Percentiles rank a stretch among this genome's conserved stretches.
Evolutionary conservation across 2,888 invertebrate genomes (phyloP).

Genomic region (Diabrotica balteata): DNA sequence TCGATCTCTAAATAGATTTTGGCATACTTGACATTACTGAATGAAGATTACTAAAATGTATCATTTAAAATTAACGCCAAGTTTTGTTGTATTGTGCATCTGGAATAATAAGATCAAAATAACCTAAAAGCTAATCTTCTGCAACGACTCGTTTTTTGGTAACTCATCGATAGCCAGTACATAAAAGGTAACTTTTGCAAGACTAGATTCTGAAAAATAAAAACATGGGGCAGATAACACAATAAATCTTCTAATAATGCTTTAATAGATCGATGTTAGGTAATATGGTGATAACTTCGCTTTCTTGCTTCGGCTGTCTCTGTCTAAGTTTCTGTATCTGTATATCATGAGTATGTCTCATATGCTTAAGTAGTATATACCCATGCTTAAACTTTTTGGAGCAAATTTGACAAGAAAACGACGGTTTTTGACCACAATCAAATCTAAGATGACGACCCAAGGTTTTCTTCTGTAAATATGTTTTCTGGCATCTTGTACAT

Average conservation of each 20-base stretch:
- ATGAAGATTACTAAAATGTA: too few relatives aligned
- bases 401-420: constrained; percentile 55
- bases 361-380: constrained; percentile 54
- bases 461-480: constrained; percentile 58
- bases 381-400: constrained; percentile 54
- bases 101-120: not conserved
- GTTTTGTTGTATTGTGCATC: too few relatives aligned
- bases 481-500: constrained; percentile 54
- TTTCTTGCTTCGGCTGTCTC: constrained; percentile 39
- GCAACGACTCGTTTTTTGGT: constrained; percentile 3
- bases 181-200: not conserved
- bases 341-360: constrained; percentile 53
- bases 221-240: not conserved
- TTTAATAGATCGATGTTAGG: constrained; percentile 32
- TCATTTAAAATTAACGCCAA: too few relatives aligned
- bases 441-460: constrained; percentile 60
- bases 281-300: constrained; percentile 33
- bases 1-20: too few relatives aligned
- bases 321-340: constrained; percentile 48
- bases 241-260: not conserved
- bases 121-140: not conserved
- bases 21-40: too few relatives aligned
- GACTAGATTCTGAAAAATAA: not conserved
- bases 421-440: constrained; percentile 60
- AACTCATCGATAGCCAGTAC: not conserved